These are phyloP conservation scores for Anolis apletophallus DNA, from an alignment of 2,797 vertebrate species.

Conservation along the genomic window DNA sequence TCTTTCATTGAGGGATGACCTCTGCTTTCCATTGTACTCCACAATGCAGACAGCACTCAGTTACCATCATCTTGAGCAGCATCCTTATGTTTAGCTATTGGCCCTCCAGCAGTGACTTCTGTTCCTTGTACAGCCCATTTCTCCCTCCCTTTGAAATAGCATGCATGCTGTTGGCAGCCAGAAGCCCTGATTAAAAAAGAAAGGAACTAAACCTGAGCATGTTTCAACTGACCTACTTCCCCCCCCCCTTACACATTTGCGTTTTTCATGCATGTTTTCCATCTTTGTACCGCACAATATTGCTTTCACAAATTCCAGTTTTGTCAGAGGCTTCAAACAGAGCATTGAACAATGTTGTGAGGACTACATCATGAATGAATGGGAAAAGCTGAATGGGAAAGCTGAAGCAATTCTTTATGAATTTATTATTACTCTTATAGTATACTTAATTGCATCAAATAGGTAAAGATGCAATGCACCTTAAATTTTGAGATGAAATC, in stretches of 20 bases:
- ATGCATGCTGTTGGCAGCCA: neutral
- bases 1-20: neutral
- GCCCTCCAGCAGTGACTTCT: constrained; percentile 5
- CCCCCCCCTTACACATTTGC: neutral
- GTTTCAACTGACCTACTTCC: constrained; percentile 22
- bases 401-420: neutral
- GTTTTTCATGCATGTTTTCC: neutral
- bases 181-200: neutral
- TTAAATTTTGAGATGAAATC: neutral
- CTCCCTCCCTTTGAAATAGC: neutral
- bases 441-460: constrained; percentile 40
- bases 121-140: neutral
- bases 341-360: constrained; percentile 32
- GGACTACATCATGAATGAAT: constrained; percentile 3
- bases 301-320: neutral
- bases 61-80: constrained; percentile 26
- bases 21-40: neutral
- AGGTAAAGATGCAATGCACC: neutral
- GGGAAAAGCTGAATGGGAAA: neutral
- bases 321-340: neutral
- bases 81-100: neutral
- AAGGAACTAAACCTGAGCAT: constrained; percentile 39
- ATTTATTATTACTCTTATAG: constrained; percentile 12
- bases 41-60: neutral
- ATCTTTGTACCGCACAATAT: neutral